Base-by-base conservation (phyloP, 1,140 invertebrate species). In the Scylla paramamosain region DNA sequence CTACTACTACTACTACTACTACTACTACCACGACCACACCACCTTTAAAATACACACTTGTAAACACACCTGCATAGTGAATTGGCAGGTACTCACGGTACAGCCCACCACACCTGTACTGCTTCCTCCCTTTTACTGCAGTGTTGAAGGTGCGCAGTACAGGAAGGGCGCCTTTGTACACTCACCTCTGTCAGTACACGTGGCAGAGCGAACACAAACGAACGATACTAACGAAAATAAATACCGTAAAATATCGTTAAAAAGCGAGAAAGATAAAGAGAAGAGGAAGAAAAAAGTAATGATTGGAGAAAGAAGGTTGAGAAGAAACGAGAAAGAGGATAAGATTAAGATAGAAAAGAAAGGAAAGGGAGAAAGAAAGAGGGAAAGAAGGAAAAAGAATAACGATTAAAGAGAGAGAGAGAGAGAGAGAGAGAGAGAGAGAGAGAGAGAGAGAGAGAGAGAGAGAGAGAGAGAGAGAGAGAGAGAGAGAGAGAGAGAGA, bases 1-100 rank as follows among this genome's bases (percentile, higher is more conserved):
- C 86, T 87, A 87, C 86, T 87, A 77, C 67, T 77, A 77, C 67
- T 77, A 77, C 67, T 77, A 77, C 67, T 77, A 77, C 67, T 77
- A 77, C 67, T 77, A 77, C 67, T 77, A 77, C 67, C 25, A 77
- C 67, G 0, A 77, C 20, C 67, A 77, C 25, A 67, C 46, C 46
- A 48, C 46, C 46, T n/a, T n/a, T n/a, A n/a, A n/a, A n/a, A n/a
- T n/a, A n/a, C n/a, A n/a, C n/a, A n/a, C n/a, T n/a, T 16, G 20
- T 20, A 59, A 59, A 12, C 2, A 20, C 52, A 59, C 39, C 6
- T 39, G 39, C 39, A 39, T 6, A 39, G 1, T 2, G 6, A 39
- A 39, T 39, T 39, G 1, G 6, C 39, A 39, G 39, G 39, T 39
- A 39, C 1, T 39, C 39, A 2, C n/a, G n/a, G n/a, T 39, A 2